phyloP scores from a whole-genome alignment of 2,888 invertebrate genomes.

The Tiliacea aurago region DNA sequence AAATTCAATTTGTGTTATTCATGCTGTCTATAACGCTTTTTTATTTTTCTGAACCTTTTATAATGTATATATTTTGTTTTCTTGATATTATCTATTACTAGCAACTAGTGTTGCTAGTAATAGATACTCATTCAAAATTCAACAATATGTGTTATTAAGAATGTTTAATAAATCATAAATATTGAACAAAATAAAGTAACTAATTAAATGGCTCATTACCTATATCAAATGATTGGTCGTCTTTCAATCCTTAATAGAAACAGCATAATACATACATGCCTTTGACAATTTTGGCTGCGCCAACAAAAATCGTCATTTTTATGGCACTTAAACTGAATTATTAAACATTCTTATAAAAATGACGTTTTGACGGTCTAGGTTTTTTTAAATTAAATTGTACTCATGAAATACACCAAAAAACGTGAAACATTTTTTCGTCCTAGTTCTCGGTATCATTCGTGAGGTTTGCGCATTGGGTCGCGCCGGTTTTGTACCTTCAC shows the following conservation, averaged over 20 bases:
- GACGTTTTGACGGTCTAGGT: not conserved
- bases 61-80: not conserved
- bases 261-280: not conserved
- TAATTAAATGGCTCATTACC: not conserved
- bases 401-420: slow-evolving; percentile 40
- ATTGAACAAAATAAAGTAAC: too few relatives aligned
- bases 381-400: slow-evolving; percentile 8
- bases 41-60: not conserved
- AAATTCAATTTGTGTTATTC: not conserved
- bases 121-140: not conserved
- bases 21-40: not conserved
- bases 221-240: not conserved
- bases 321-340: not conserved
- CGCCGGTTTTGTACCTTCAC: slow-evolving; percentile 81
- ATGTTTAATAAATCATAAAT: slow-evolving; percentile 16
- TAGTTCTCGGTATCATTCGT: slow-evolving; percentile 79
- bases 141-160: not conserved
- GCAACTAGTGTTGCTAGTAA: too few relatives aligned
- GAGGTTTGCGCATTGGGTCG: slow-evolving; percentile 88
- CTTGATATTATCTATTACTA: too few relatives aligned
- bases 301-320: not conserved
- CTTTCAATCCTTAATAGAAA: slow-evolving; percentile 11
- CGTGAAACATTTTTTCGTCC: slow-evolving; percentile 72
- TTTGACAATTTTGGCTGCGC: slow-evolving; percentile 19
- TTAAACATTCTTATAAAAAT: not conserved